phyloP scores from a whole-genome alignment of 2,113 vertebrate species.

The Notiomystis cincta region DNA sequence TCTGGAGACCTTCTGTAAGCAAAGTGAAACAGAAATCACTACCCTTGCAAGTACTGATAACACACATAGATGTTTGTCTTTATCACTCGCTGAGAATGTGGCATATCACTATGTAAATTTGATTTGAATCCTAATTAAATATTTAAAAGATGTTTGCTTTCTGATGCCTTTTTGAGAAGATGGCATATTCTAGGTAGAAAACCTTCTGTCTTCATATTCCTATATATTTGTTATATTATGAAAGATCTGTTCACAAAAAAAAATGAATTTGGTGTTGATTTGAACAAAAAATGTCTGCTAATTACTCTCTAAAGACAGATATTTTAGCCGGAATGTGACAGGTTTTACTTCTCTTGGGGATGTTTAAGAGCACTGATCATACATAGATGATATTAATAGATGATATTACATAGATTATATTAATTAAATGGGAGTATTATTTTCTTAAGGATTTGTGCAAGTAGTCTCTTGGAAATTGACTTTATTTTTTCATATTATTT shows the following conservation, averaged over 20 bases:
- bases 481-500: not conserved
- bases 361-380: not conserved
- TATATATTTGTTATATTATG: not conserved
- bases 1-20: constrained; percentile 18
- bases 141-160: constrained; percentile 48
- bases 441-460: not conserved
- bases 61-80: constrained; percentile 44
- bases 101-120: constrained; percentile 54
- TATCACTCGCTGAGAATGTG: constrained; percentile 30
- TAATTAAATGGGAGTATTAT: not conserved
- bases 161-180: constrained; percentile 31
- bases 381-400: not conserved
- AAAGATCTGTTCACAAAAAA: constrained; percentile 27
- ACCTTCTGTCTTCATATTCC: not conserved
- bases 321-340: constrained; percentile 1
- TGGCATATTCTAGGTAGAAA: constrained; percentile 20
- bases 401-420: not conserved
- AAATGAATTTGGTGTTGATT: not conserved
- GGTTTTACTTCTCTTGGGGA: not conserved
- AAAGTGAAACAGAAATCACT: constrained; percentile 13
- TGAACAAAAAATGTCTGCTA: not conserved
- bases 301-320: not conserved
- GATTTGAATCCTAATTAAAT: constrained; percentile 65
- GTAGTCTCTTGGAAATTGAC: not conserved
- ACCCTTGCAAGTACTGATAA: constrained; percentile 20